Base-by-base conservation (phyloP, 2,113 vertebrate species). In the Calyptommatus sinebrachiatus region DNA sequence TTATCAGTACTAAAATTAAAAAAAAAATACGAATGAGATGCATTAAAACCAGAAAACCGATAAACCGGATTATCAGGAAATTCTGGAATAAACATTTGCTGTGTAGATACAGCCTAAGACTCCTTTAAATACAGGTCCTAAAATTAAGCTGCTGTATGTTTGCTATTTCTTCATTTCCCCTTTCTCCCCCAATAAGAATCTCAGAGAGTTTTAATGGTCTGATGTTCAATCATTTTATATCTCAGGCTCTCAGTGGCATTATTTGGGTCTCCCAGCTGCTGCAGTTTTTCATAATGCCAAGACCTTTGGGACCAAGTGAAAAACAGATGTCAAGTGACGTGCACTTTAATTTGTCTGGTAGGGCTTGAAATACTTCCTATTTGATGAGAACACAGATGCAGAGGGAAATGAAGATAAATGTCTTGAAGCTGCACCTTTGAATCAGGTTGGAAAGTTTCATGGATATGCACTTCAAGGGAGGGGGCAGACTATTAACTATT, bases 321-420 rank as follows among this genome's bases (percentile, higher is more conserved):
- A 61, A 78, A 71, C 77, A 78, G 53, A 78, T 78, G 68, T 78
- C 53, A 28, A 57, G 60, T 61, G 21, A 35, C 22, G 4, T 46
- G 21, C 24, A 20, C 31, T 26, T 71, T 71, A 18, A 16, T 78
- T 45, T 62, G 26, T 16, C 53, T 71, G 68, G 12, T 26, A 60
- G 35, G 24, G 48, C 5, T 50, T 2, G 76, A 45, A 41, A 46
- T 41, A 62, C 61, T 46, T 62, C 26, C 41, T 1, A 9, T 78
- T 71, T 70, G 68, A 78, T 62, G 67, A 26, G 14, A 62, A 14
- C 61, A 78, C 18, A 3, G 66, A 7, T n/a, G 24, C 48, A 26
- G 29, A 20, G 35, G 50, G 9, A n/a, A n/a, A 22, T 22, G 31
- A 28, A 26, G 7, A 50, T 24, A 41, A 41, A 41, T 21, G 53